Evolutionary conservation across 2,797 vertebrate species (phyloP), one percentile per base, ranked within the genome.

Genomic region (Hephaestus fuliginosus): DNA sequence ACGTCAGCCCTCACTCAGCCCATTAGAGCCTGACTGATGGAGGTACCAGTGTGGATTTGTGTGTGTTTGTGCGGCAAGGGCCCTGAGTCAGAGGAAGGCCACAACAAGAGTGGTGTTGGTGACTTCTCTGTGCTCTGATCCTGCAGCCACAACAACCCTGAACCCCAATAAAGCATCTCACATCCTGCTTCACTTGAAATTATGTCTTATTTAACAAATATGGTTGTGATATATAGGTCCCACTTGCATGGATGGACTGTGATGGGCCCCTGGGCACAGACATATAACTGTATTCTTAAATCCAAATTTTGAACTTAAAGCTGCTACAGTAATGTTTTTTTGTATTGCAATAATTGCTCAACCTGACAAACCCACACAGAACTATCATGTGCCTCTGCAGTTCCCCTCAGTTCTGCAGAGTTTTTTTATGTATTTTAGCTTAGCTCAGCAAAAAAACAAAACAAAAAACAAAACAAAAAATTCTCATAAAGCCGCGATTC

Each of bases 91-190:
- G 62, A 46, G 30, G 57, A 56, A 44, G 73, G 28, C 62, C 66
- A 66, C 63, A 68, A 10, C 28, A 62, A 64, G 18, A 66, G 22
- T 60, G 70, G 41, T 33, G 57, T 61, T 46, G 44, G 66, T 14
- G 46, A 63, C 69, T 36, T 44, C 20, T 73, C 33, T 79, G 64
- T 80, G 65, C 67, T 86, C 70, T 51, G 52, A 81, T 78, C 51
- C 88, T 74, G 76, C 63, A 73, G n/a, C 58, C 72, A 67, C 89
- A 83, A 78, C 48, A 65, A 43, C 30, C 44, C 12, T 39, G 17
- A 82, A 74, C 25, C 63, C 76, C 25, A 91, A 91, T 91, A 93
- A 94, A 92, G 57, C 70, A 70, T 89, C 81, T 91, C 46, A 78
- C 62, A 84, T 71, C 81, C 83, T 81, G 53, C 65, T 81, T 11